A percentile compares a stretch with the other conserved stretches of the same genome.
phyloP scores from a whole-genome alignment of 2,888 invertebrate genomes.

The Selenia dentaria region DNA sequence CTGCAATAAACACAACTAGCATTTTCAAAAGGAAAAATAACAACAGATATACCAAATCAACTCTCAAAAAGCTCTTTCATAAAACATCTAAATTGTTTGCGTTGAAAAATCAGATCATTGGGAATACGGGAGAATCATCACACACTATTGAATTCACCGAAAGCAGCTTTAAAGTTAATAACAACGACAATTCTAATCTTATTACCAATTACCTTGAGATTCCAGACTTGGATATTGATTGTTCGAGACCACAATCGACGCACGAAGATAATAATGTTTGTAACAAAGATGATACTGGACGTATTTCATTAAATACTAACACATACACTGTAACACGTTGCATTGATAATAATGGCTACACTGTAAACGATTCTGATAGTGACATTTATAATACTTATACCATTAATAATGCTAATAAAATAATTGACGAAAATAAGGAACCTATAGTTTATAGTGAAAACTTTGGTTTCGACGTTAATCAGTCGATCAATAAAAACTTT shows the following conservation, averaged over 20 bases:
- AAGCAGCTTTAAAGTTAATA: slow-evolving; percentile 11
- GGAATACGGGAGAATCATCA: slow-evolving; percentile 26
- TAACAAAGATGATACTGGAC: not conserved
- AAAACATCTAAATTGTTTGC: slow-evolving; percentile 19
- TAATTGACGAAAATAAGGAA: not conserved
- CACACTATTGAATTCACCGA: slow-evolving; percentile 46
- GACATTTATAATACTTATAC: slow-evolving; percentile 15
- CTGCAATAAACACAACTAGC: slow-evolving; percentile 12
- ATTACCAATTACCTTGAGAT: not conserved
- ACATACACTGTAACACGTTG: slow-evolving; percentile 13
- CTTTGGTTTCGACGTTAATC: not conserved
- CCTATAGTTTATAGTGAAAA: not conserved
- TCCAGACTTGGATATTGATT: slow-evolving; percentile 1
- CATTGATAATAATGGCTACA: not conserved
- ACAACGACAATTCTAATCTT: not conserved
- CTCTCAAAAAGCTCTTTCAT: slow-evolving; percentile 17
- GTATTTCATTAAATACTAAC: slow-evolving; percentile 9
- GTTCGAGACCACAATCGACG: slow-evolving; percentile 7
- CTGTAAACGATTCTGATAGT: not conserved
- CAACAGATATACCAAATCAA: not conserved
- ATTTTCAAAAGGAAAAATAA: slow-evolving; percentile 1
- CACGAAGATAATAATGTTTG: not conserved
- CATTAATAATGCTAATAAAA: slow-evolving; percentile 10
- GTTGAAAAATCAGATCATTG: slow-evolving; percentile 9
- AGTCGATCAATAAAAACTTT: slow-evolving; percentile 4